phyloP scores from a whole-genome alignment of 1,140 invertebrate genomes.

The Drosophila hydei region DNA sequence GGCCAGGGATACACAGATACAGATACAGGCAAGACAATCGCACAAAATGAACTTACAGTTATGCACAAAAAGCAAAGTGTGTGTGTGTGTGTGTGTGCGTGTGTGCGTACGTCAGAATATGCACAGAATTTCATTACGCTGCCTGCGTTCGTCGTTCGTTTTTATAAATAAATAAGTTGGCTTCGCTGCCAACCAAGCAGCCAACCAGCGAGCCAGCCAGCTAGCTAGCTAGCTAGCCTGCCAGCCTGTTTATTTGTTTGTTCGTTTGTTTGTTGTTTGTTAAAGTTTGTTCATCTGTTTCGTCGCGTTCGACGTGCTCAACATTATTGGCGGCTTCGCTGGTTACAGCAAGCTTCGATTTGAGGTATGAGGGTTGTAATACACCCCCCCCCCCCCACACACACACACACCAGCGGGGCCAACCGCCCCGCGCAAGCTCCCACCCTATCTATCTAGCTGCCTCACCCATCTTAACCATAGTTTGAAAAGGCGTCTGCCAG shows the following conservation, averaged over 20 bases:
- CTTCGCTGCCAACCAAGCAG: constrained; percentile 15
- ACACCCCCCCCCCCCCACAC: no score
- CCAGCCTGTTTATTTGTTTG: constrained; percentile 20
- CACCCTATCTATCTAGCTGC: neutral
- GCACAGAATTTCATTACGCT: constrained; percentile 78
- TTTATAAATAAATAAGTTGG: constrained; percentile 80
- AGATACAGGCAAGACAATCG: constrained; percentile 59
- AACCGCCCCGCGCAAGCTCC: no score
- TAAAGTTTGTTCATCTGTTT: constrained; percentile 72
- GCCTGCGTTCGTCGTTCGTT: constrained; percentile 42
- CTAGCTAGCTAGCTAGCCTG: neutral
- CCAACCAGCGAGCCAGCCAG: constrained; percentile 1
- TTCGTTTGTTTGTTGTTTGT: constrained; percentile 58
- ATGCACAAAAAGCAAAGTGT: constrained; percentile 50
- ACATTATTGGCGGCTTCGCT: constrained; percentile 42
- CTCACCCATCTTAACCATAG: constrained; percentile 1
- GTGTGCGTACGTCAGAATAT: constrained; percentile 64
- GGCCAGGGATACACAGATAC: constrained; percentile 20
- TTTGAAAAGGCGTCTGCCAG: constrained; percentile 19
- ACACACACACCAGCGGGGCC: no score
- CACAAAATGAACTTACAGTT: constrained; percentile 68
- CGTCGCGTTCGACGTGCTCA: constrained; percentile 58
- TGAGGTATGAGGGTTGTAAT: no score
- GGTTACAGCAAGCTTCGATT: neutral
- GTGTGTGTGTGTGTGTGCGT: neutral